phyloP scores from a whole-genome alignment of 2,888 invertebrate species.

The Cheilosia soror region DNA sequence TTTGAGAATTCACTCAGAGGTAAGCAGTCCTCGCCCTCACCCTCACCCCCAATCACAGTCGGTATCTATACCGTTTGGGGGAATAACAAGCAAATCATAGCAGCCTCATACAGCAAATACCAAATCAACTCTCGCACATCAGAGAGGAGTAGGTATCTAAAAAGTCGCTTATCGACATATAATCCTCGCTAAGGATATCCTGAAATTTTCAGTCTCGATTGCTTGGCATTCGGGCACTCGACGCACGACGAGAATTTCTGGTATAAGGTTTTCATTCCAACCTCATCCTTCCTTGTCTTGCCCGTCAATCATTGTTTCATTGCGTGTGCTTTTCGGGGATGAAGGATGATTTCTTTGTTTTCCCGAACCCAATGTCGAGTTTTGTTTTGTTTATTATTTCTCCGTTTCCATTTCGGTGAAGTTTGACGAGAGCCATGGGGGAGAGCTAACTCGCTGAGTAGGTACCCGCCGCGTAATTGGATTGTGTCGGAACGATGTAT shows the following conservation, averaged over 20 bases:
- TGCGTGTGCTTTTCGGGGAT: slow-evolving; percentile 36
- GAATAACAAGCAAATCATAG: slow-evolving; percentile 49
- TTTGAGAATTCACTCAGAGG: slow-evolving; percentile 9
- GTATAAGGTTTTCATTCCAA: background rate
- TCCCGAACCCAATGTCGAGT: slow-evolving; percentile 15
- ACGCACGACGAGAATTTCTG: slow-evolving; percentile 9
- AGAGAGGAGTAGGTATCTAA: slow-evolving; percentile 58
- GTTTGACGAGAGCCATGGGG: background rate
- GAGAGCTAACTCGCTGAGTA: slow-evolving; percentile 8
- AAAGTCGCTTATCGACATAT: slow-evolving; percentile 65
- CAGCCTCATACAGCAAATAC: slow-evolving; percentile 53
- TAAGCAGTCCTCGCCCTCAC: background rate
- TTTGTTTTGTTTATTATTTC: slow-evolving; percentile 57
- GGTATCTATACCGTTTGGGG: background rate
- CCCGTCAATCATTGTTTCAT: background rate
- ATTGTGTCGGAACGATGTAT: slow-evolving; percentile 61
- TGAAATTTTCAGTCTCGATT: slow-evolving; percentile 57
- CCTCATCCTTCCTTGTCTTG: background rate
- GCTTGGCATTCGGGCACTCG: slow-evolving; percentile 30
- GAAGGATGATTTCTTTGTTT: slow-evolving; percentile 59
- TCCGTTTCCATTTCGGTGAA: slow-evolving; percentile 17
- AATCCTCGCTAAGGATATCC: slow-evolving; percentile 60
- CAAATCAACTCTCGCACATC: slow-evolving; percentile 60
- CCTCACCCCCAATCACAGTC: background rate
- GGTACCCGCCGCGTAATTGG: slow-evolving; percentile 62